phyloP scores from a whole-genome alignment of 2,888 invertebrate genomes.

The Colostygia pectinataria region DNA sequence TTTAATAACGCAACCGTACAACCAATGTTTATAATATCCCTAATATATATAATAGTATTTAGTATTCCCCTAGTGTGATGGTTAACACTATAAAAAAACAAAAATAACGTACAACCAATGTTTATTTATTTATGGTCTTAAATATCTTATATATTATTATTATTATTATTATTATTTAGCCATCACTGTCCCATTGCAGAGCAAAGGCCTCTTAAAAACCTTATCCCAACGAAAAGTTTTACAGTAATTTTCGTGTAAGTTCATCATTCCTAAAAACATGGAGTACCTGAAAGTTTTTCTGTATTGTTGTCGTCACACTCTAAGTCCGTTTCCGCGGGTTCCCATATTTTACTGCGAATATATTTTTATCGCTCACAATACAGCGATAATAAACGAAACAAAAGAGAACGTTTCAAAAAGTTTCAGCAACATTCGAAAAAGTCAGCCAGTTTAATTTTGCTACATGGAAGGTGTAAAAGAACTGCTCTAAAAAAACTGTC shows the following conservation, averaged over 20 bases:
- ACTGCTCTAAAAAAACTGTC: too few species aligned
- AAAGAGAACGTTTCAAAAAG: constrained; percentile 25
- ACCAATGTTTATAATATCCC: too few species aligned
- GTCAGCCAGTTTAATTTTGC: constrained; percentile 3
- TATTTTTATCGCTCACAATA: constrained; percentile 38
- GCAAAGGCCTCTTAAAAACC: not conserved
- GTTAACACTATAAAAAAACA: too few species aligned
- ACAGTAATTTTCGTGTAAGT: not conserved
- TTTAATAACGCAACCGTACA: too few species aligned
- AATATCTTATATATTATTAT: too few species aligned
- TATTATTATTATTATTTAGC: too few species aligned
- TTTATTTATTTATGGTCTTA: too few species aligned
- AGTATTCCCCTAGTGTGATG: too few species aligned
- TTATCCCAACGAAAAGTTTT: not conserved
- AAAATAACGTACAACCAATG: too few species aligned
- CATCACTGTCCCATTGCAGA: too few species aligned
- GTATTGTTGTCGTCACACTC: constrained; percentile 4
- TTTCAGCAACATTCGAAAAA: constrained; percentile 21
- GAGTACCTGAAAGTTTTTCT: not conserved
- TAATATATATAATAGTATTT: too few species aligned
- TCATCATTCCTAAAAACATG: not conserved
- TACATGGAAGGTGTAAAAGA: not conserved
- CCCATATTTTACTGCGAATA: constrained; percentile 39
- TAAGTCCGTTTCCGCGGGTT: constrained; percentile 26
- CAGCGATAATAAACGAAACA: constrained; percentile 38